phyloP scores from a whole-genome alignment of 2,113 vertebrate species.

The Hydrolagus affinis region DNA sequence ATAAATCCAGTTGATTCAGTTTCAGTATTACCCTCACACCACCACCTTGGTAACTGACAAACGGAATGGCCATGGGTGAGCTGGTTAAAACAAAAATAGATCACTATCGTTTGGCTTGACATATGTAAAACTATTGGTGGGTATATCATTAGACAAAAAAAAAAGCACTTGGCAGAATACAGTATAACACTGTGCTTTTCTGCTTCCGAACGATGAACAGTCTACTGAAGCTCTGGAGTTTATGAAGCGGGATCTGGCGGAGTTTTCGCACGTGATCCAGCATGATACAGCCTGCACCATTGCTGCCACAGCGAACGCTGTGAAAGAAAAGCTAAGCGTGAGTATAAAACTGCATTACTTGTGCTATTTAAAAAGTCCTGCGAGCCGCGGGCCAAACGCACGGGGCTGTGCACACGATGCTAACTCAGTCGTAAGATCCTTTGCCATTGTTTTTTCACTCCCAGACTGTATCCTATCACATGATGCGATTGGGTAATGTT shows the following conservation, averaged over 20 bases:
- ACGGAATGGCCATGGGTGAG: too few species aligned
- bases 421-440: background rate
- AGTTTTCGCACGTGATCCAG: slow-evolving; percentile 90
- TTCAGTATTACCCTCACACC: too few species aligned
- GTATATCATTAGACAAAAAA: too few species aligned
- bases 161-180: background rate
- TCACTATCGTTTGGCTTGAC: too few species aligned
- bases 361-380: background rate
- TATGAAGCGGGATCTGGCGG: slow-evolving; percentile 85
- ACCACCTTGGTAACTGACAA: too few species aligned
- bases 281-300: slow-evolving; percentile 95
- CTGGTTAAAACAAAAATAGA: too few species aligned
- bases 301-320: slow-evolving; percentile 84
- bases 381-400: background rate
- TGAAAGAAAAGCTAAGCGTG: slow-evolving; percentile 87
- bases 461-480: background rate
- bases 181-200: background rate
- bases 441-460: too few species aligned
- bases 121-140: too few species aligned
- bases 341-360: slow-evolving; percentile 41
- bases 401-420: background rate
- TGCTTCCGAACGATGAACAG: slow-evolving; percentile 44
- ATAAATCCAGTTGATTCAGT: too few species aligned
- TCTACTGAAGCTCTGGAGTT: slow-evolving; percentile 92
- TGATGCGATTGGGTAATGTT: background rate